A percentile compares a stretch with the other conserved stretches of the same genome.
Conservation (phyloP, 1,140 invertebrate genomes). For the Lepidurus packardi region DNA sequence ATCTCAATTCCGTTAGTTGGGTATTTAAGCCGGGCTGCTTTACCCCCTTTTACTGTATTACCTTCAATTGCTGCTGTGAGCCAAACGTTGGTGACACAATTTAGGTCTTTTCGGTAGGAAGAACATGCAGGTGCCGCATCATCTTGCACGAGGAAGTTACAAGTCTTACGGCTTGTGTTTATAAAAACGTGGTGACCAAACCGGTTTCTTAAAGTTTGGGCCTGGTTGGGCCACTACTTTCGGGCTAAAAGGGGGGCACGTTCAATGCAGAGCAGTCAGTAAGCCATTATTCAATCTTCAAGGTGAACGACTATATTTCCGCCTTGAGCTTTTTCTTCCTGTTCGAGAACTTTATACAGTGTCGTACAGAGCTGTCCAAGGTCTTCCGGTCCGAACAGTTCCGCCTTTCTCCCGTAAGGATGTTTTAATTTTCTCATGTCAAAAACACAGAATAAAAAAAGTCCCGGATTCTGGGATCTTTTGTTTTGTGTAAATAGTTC, state of each 20-base stretch:
- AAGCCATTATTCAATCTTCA: conserved; percentile 4
- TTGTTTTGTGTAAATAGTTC: background rate
- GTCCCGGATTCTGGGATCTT: background rate
- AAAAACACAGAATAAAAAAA: background rate
- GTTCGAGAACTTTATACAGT: background rate
- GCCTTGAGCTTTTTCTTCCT: conserved; percentile 6
- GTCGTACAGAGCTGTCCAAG: background rate
- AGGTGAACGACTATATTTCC: conserved; percentile 14
- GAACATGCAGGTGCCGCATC: background rate
- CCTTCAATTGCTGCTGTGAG: background rate
- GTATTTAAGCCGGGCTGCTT: background rate
- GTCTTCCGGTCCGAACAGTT: background rate
- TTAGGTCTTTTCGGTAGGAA: background rate
- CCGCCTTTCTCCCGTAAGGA: background rate
- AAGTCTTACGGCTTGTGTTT: background rate
- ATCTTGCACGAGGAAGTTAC: background rate
- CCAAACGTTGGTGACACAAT: background rate
- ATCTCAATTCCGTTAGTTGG: background rate
- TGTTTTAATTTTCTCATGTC: background rate
- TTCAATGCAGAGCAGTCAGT: background rate
- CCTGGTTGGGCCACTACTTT: background rate
- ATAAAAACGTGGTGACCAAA: background rate
- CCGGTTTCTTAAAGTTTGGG: background rate
- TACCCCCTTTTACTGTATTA: background rate
- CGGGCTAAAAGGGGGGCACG: background rate